phyloP scores from a whole-genome alignment of 2,113 vertebrate species.

The Dicrurus megarhynchus region DNA sequence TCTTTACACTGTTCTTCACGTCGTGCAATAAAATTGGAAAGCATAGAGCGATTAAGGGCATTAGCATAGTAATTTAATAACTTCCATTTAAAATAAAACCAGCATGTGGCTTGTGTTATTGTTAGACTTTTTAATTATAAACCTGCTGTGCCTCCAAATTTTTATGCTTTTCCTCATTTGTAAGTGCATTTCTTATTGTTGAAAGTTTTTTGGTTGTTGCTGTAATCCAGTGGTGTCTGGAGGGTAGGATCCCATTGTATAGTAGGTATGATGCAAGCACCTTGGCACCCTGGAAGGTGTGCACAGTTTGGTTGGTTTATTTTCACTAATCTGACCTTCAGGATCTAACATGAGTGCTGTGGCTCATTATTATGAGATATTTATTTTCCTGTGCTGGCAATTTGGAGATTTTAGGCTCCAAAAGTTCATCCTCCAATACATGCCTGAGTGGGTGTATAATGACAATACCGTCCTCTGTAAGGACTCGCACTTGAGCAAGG shows the following conservation, averaged over 20 bases:
- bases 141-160: conserved; percentile 6
- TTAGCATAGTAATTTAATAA: conserved; percentile 3
- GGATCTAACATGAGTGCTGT: neutral
- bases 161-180: neutral
- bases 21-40: neutral
- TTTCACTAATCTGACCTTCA: neutral
- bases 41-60: neutral
- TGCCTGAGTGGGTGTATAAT: neutral
- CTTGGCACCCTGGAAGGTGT: neutral
- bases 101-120: conserved; percentile 1
- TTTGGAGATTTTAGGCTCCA: neutral
- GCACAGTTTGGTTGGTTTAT: neutral
- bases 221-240: neutral
- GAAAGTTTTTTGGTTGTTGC: neutral
- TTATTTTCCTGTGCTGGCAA: neutral
- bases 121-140: conserved; percentile 34
- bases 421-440: neutral
- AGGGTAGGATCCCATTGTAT: neutral
- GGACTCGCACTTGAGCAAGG: neutral
- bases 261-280: neutral
- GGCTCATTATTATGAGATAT: neutral
- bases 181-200: neutral
- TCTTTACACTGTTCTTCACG: neutral
- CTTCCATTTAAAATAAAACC: conserved; percentile 35
- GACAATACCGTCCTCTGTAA: neutral